Evolutionary conservation across 2,113 vertebrate genomes (phyloP).

Genomic region (Scolopax mira): DNA sequence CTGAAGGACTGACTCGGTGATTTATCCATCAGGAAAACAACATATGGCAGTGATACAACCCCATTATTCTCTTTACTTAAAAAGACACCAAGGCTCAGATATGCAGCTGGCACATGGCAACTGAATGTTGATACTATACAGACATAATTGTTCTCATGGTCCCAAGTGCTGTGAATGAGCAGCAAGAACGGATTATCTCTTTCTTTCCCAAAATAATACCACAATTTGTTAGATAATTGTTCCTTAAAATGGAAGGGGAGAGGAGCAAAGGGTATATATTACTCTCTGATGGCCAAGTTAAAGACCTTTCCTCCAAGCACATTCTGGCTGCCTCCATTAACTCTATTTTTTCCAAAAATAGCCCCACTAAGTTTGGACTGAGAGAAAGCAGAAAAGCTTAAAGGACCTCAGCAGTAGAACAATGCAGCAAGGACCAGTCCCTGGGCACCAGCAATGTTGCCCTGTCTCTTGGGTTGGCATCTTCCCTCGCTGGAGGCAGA

Average conservation of each 20-base stretch:
- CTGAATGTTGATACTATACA: not conserved
- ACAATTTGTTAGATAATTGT: not conserved
- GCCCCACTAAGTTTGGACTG: not conserved
- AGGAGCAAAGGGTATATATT: not conserved
- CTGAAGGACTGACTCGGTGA: not conserved
- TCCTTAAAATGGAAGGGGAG: not conserved
- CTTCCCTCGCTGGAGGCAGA: not conserved
- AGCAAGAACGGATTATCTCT: not conserved
- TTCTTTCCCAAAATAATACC: not conserved
- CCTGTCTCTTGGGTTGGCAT: not conserved
- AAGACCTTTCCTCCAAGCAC: not conserved
- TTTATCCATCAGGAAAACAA: conserved; percentile 8
- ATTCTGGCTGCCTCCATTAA: not conserved
- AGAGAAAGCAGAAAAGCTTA: not conserved
- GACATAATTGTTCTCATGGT: not conserved
- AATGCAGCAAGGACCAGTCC: not conserved
- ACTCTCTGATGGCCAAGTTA: not conserved
- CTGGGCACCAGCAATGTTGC: not conserved
- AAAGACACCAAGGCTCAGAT: not conserved
- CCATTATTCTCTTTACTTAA: not conserved
- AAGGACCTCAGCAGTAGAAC: not conserved
- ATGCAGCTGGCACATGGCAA: not conserved
- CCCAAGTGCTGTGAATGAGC: not conserved
- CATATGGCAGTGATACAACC: not conserved
- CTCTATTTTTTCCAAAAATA: not conserved